These are phyloP conservation scores for Eupeodes latifasciatus DNA, from an alignment of 2,888 invertebrate genomes.

Conservation along the genomic window DNA sequence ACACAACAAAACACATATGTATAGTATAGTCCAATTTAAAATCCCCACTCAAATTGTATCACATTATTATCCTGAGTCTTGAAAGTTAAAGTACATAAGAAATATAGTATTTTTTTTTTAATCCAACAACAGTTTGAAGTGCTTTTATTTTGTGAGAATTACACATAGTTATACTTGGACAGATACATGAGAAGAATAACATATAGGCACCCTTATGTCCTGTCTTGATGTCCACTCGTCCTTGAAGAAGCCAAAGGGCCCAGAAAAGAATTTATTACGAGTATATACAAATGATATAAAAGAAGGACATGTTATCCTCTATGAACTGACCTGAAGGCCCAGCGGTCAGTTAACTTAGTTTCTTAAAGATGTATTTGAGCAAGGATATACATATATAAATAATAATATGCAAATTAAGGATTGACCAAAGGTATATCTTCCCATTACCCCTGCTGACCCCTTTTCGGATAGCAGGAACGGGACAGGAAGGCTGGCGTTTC, in stretches of 20 bases:
- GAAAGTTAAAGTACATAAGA: constrained; percentile 39
- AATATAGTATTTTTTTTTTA: constrained; percentile 2
- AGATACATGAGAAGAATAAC: constrained; percentile 67
- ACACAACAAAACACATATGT: not conserved
- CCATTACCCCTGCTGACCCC: constrained; percentile 72
- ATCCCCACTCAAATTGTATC: constrained; percentile 57
- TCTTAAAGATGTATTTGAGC: constrained; percentile 1
- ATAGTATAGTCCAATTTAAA: constrained; percentile 20
- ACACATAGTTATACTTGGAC: constrained; percentile 69
- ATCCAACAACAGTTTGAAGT: constrained; percentile 51
- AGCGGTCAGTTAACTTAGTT: constrained; percentile 59
- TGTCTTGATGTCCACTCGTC: constrained; percentile 55
- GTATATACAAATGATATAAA: not conserved
- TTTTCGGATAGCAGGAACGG: not conserved
- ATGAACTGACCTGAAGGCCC: constrained; percentile 62
- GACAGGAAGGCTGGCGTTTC: constrained; percentile 4
- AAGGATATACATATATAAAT: constrained; percentile 70
- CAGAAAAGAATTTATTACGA: constrained; percentile 13
- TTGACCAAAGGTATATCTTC: constrained; percentile 70
- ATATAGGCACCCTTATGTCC: constrained; percentile 45
- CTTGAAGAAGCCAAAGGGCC: constrained; percentile 65
- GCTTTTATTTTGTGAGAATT: constrained; percentile 76
- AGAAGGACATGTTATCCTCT: constrained; percentile 65
- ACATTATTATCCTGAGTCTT: not conserved
- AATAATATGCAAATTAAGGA: constrained; percentile 72